These are phyloP conservation scores for Drosophila grimshawi DNA, from an alignment of 1,140 invertebrate genomes.

Conservation along the genomic window DNA sequence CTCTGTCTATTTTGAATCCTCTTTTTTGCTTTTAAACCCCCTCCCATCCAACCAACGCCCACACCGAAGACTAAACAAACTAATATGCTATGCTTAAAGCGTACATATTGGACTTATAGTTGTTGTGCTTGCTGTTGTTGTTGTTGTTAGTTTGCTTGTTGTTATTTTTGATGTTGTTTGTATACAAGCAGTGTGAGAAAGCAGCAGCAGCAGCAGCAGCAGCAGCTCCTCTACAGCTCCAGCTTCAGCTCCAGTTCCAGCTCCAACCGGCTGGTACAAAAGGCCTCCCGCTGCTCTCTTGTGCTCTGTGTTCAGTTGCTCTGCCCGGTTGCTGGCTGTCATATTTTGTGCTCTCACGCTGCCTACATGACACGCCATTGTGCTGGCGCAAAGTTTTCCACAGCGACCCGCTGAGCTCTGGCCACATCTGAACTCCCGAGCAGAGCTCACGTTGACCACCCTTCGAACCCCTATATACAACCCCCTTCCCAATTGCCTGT, in stretches of 20 bases:
- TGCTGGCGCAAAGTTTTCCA: slow-evolving; percentile 50
- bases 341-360: slow-evolving; percentile 71
- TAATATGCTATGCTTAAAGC: slow-evolving; percentile 83
- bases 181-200: slow-evolving; percentile 32
- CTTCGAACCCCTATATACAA: neutral
- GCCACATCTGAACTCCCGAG: slow-evolving; percentile 24
- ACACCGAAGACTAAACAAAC: slow-evolving; percentile 67
- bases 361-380: slow-evolving; percentile 61
- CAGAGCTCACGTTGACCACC: slow-evolving; percentile 61
- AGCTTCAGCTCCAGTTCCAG: neutral
- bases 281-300: slow-evolving; percentile 66
- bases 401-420: slow-evolving; percentile 62
- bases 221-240: neutral
- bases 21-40: slow-evolving; percentile 70
- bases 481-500: slow-evolving; percentile 29
- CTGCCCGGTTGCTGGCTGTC: slow-evolving; percentile 51
- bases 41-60: slow-evolving; percentile 5
- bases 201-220: neutral
- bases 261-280: slow-evolving; percentile 54
- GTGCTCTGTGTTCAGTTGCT: neutral
- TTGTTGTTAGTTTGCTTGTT: slow-evolving; percentile 60
- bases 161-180: slow-evolving; percentile 83
- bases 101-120: slow-evolving; percentile 82
- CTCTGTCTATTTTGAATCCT: slow-evolving; percentile 70
- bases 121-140: slow-evolving; percentile 39